Conservation (phyloP, 1,140 invertebrate species). For the Diprion similis region DNA sequence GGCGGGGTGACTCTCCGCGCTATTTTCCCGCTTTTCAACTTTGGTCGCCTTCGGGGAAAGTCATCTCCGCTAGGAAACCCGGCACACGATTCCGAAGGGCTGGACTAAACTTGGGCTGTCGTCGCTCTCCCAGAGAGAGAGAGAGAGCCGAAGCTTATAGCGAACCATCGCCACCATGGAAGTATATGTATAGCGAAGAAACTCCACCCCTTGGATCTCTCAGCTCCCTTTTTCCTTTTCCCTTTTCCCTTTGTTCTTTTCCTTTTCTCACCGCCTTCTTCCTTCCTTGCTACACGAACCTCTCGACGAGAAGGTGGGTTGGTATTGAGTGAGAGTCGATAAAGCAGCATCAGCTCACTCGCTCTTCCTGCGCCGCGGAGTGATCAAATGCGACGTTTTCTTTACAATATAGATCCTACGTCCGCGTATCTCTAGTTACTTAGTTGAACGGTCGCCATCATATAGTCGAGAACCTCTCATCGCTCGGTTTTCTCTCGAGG, state of each 20-base stretch:
- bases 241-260: neutral
- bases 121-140: neutral
- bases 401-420: neutral
- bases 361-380: neutral
- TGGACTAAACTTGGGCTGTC: neutral
- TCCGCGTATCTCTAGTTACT: neutral
- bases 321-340: neutral
- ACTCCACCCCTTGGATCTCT: too few relatives aligned
- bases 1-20: neutral
- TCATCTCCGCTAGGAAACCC: neutral
- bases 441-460: neutral
- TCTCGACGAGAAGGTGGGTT: neutral
- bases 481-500: neutral
- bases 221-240: neutral
- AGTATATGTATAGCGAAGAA: too few relatives aligned
- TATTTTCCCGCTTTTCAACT: neutral
- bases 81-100: neutral
- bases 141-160: neutral
- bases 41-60: neutral
- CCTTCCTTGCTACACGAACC: neutral
- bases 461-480: neutral
- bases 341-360: neutral
- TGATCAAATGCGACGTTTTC: neutral
- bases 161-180: neutral
- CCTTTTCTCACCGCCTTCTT: neutral